phyloP scores from a whole-genome alignment of 2,888 invertebrate genomes.

The Pyrgus malvae region DNA sequence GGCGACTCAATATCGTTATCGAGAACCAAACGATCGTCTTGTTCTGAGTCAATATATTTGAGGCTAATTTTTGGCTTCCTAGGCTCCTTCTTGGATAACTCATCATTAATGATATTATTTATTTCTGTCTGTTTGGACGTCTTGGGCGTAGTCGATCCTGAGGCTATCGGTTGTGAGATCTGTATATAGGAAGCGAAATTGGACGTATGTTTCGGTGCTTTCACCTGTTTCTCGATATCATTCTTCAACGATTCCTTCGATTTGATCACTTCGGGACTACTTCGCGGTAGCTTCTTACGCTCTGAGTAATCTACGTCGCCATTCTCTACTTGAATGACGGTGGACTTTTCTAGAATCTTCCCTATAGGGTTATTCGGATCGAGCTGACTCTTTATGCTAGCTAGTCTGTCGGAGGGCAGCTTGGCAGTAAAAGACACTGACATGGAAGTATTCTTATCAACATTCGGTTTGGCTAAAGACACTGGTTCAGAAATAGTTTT shows the following conservation, averaged over 20 bases:
- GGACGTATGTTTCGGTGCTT: constrained; percentile 77
- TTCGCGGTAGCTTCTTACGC: constrained; percentile 45
- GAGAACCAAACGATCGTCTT: constrained; percentile 54
- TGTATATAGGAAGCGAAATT: constrained; percentile 84
- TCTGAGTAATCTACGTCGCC: constrained; percentile 59
- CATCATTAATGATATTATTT: constrained; percentile 44
- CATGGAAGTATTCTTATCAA: constrained; percentile 59
- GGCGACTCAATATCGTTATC: constrained; percentile 74
- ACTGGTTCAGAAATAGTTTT: constrained; percentile 73
- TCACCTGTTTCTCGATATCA: constrained; percentile 71
- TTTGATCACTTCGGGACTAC: constrained; percentile 45
- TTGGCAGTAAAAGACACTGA: constrained; percentile 63
- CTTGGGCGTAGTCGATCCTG: constrained; percentile 62
- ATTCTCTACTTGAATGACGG: constrained; percentile 73
- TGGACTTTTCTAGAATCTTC: constrained; percentile 76
- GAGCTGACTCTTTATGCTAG: constrained; percentile 74
- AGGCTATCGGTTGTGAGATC: constrained; percentile 73
- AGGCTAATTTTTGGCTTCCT: constrained; percentile 52
- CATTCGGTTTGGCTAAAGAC: constrained; percentile 57
- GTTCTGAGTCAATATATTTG: constrained; percentile 67
- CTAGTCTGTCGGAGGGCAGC: constrained; percentile 65
- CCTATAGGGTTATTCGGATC: constrained; percentile 78
- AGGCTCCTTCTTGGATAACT: constrained; percentile 43
- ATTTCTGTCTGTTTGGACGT: constrained; percentile 42
- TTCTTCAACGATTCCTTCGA: constrained; percentile 56